Evolutionary conservation across 2,888 invertebrate species (phyloP), one percentile per base, ranked within the genome.

Genomic region (Halictus ligatus): DNA sequence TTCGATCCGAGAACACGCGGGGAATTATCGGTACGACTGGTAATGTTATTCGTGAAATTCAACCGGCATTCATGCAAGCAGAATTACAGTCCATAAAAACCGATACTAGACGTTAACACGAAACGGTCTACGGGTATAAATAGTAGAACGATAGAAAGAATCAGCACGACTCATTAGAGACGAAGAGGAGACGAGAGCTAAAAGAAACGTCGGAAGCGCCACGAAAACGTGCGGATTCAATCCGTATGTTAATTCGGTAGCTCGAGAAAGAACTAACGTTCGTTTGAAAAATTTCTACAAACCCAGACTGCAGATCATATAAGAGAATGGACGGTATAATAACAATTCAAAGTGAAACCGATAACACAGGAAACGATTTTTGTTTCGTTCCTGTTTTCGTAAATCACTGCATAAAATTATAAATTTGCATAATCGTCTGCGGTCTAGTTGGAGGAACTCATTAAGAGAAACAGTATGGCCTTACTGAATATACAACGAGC

Each of bases 1-100:
- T 71, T 43, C 40, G 12, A 13, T 13, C 64, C 8, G 35, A 10
- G 40, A 40, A 35, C 40, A 10, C 40, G 21, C 40, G 40, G 71
- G 43, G n/a, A 43, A 71, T 71, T 43, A 71, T 40, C 21, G 13
- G n/a, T 10, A 12, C 10, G 8, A n/a, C 43, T 71, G n/a, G n/a
- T 43, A 13, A 71, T 40, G 21, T 43, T 71, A 43, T 71, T 71
- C 43, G 71, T 71, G 71, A 71, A 71, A 71, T 71, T 10, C 21
- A 13, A 43, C 71, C 43, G n/a, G 43, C 43, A 40, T n/a, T 71
- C n/a, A 13, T 40, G 40, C 71, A 5, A 43, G 71, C n/a, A 21
- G 1, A 46, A 43, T 43, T 43, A 71, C 12, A 43, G 43, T 13
- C n/a, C 21, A 43, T 71, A 43, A 71, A 71, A 71, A 13, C 13